Percentiles rank a stretch among this genome's conserved stretches.
Conservation (phyloP, 2,888 invertebrate genomes). For the Meta bourneti region DNA sequence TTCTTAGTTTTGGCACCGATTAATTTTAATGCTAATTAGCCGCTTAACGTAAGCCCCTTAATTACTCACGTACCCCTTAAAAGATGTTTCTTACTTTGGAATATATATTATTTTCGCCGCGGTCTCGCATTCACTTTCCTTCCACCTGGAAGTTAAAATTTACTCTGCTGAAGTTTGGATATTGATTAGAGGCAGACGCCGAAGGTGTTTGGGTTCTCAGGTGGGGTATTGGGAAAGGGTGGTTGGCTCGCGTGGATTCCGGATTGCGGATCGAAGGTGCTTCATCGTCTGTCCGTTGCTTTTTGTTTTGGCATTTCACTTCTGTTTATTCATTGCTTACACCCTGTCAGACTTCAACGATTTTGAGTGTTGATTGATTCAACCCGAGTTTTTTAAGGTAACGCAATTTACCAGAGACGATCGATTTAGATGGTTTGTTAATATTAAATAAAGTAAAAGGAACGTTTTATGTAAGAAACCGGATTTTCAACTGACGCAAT, state of each 20-base stretch:
- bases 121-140: not conserved
- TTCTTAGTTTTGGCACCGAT: slow-evolving; percentile 64
- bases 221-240: not conserved
- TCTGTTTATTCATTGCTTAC: too few species aligned
- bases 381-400: too few species aligned
- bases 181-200: slow-evolving; percentile 39
- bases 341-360: too few species aligned
- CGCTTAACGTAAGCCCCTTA: slow-evolving; percentile 68
- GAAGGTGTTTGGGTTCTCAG: slow-evolving; percentile 54
- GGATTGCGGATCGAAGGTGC: not conserved
- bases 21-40: slow-evolving; percentile 73
- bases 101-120: slow-evolving; percentile 44
- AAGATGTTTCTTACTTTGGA: slow-evolving; percentile 51
- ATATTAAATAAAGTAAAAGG: too few species aligned
- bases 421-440: too few species aligned
- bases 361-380: too few species aligned
- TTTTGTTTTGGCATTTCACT: too few species aligned
- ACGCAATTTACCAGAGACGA: too few species aligned
- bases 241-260: not conserved
- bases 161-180: slow-evolving; percentile 16
- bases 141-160: slow-evolving; percentile 24
- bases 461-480: too few species aligned
- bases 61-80: slow-evolving; percentile 57
- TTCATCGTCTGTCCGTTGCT: too few species aligned
- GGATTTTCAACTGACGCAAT: too few species aligned